Conservation (phyloP, 2,113 vertebrate species). For the Dasyprocta punctata region DNA sequence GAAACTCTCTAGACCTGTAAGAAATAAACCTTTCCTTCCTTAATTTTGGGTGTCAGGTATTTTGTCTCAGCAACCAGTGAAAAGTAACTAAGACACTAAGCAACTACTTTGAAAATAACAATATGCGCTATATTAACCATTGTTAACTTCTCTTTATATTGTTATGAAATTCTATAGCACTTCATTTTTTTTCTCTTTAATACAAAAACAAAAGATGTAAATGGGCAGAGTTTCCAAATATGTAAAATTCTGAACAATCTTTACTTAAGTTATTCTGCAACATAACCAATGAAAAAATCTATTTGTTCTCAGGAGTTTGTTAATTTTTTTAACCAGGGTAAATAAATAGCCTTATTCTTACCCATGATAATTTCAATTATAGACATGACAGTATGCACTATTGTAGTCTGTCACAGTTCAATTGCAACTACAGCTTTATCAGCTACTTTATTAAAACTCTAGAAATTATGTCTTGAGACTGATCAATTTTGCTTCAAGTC, state of each 20-base stretch:
- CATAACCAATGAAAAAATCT: neutral
- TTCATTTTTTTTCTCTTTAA: too few relatives aligned
- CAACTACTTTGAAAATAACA: too few relatives aligned
- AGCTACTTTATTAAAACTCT: neutral
- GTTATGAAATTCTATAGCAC: too few relatives aligned
- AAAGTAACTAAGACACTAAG: too few relatives aligned
- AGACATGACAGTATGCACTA: neutral
- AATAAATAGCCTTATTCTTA: neutral
- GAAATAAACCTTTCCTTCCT: too few relatives aligned
- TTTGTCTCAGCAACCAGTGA: too few relatives aligned
- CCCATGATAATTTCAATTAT: neutral
- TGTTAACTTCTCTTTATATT: too few relatives aligned
- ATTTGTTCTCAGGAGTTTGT: neutral
- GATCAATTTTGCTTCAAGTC: neutral
- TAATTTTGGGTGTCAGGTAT: too few relatives aligned
- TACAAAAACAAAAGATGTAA: neutral
- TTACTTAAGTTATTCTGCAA: neutral
- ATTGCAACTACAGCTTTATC: neutral
- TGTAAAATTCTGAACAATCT: neutral
- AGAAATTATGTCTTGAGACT: neutral
- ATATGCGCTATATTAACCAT: too few relatives aligned
- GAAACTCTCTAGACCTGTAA: too few relatives aligned
- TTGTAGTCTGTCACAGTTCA: neutral
- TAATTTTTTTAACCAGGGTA: neutral
- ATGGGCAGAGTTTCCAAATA: neutral